Conservation (phyloP, 2,888 invertebrate species). For the Eristalinus aeneus region DNA sequence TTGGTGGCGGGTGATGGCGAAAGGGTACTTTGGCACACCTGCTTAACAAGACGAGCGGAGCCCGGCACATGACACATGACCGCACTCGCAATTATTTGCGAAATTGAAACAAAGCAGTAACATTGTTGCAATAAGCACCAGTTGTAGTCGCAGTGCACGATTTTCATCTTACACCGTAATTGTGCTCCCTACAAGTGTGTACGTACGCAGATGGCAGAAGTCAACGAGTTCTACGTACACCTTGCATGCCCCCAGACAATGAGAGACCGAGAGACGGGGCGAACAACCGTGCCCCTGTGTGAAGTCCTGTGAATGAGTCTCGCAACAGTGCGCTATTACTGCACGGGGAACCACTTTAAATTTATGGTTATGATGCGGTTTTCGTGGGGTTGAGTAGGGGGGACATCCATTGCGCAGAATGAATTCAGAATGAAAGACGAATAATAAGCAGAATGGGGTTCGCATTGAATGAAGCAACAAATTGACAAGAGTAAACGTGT, state of each 20-base stretch:
- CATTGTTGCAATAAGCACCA: constrained; percentile 40
- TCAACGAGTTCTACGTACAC: not conserved
- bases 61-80: constrained; percentile 58
- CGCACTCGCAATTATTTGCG: constrained; percentile 63
- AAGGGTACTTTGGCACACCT: constrained; percentile 49
- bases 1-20: not conserved
- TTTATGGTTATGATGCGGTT: not conserved
- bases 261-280: not conserved
- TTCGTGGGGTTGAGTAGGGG: not conserved
- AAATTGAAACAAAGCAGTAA: constrained; percentile 64
- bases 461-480: not conserved
- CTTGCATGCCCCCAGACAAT: not conserved
- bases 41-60: constrained; percentile 49
- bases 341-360: not conserved
- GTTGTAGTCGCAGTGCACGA: constrained; percentile 29
- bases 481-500: not conserved
- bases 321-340: not conserved
- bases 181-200: not conserved
- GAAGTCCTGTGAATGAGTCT: not conserved
- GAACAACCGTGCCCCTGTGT: not conserved
- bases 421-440: not conserved
- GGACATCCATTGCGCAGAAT: not conserved
- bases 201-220: not conserved
- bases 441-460: not conserved
- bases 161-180: constrained; percentile 23